These are phyloP conservation scores for Pipa parva DNA, from an alignment of 2,113 vertebrate species.

Conservation along the genomic window DNA sequence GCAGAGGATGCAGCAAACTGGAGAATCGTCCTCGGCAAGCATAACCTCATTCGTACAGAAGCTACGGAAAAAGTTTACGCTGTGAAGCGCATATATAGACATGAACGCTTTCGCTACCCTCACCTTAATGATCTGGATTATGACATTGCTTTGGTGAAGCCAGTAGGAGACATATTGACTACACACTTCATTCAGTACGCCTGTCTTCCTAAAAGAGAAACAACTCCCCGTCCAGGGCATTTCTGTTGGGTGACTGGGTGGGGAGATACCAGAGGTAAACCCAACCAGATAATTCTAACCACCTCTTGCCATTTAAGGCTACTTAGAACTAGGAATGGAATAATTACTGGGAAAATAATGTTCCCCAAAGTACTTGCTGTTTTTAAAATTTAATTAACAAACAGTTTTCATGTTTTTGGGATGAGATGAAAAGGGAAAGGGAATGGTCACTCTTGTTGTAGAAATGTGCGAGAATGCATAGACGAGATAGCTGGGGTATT, in stretches of 20 bases:
- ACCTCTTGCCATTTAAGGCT: too few relatives aligned
- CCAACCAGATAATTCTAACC: too few relatives aligned
- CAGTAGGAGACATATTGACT: conserved; percentile 54
- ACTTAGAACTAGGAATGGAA: too few relatives aligned
- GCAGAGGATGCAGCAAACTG: conserved; percentile 63
- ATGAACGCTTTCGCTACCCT: conserved; percentile 63
- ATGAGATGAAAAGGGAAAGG: too few relatives aligned
- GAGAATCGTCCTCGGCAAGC: conserved; percentile 69
- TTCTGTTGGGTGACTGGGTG: conserved; percentile 69
- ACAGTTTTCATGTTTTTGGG: too few relatives aligned
- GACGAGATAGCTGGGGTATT: too few relatives aligned
- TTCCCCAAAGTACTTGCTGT: too few relatives aligned
- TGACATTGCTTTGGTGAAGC: conserved; percentile 66
- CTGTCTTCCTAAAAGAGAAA: conserved; percentile 67
- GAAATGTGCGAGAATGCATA: too few relatives aligned
- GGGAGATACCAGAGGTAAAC: conserved; percentile 59
- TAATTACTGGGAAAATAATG: too few relatives aligned
- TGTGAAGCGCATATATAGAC: conserved; percentile 64
- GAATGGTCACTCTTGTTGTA: too few relatives aligned
- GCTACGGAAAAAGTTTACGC: conserved; percentile 55
- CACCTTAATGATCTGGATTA: conserved; percentile 64
- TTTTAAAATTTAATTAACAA: too few relatives aligned
- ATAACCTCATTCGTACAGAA: conserved; percentile 61
- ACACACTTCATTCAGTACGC: conserved; percentile 61
- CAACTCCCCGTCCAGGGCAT: conserved; percentile 54